Conservation (phyloP, 2,888 invertebrate species). For the Ectobius pallidus region DNA sequence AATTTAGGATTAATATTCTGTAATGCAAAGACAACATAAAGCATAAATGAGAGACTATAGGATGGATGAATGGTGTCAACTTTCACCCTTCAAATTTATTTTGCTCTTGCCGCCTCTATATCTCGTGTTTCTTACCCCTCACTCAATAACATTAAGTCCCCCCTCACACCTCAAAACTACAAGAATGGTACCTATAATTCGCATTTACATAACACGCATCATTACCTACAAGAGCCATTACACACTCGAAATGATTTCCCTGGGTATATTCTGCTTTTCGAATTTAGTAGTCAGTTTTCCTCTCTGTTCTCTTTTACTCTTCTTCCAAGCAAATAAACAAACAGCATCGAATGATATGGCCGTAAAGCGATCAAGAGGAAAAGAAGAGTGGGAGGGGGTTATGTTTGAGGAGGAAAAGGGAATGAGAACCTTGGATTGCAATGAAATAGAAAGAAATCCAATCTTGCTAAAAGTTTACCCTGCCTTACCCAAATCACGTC, state of each 20-base stretch:
- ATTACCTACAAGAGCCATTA: constrained; percentile 35
- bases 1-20: background rate
- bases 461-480: constrained; percentile 32
- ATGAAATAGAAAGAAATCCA: constrained; percentile 20
- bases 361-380: constrained; percentile 21
- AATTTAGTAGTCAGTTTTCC: background rate
- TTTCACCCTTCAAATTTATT: background rate
- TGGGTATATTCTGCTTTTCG: constrained; percentile 2
- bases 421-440: background rate
- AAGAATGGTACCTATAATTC: constrained; percentile 32
- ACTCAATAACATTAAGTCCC: background rate
- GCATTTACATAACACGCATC: constrained; percentile 39
- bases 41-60: background rate
- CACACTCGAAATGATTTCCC: constrained; percentile 31
- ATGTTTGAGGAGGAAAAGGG: background rate
- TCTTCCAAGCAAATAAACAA: constrained; percentile 33
- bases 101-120: background rate
- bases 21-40: background rate
- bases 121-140: background rate
- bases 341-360: constrained; percentile 19
- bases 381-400: background rate
- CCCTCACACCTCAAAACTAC: background rate
- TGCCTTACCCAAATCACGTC: constrained; percentile 1
- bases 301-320: constrained; percentile 7
- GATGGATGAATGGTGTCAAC: background rate